Evolutionary conservation across 2,113 vertebrate species (phyloP).

Genomic region (Salvelinus alpinus): DNA sequence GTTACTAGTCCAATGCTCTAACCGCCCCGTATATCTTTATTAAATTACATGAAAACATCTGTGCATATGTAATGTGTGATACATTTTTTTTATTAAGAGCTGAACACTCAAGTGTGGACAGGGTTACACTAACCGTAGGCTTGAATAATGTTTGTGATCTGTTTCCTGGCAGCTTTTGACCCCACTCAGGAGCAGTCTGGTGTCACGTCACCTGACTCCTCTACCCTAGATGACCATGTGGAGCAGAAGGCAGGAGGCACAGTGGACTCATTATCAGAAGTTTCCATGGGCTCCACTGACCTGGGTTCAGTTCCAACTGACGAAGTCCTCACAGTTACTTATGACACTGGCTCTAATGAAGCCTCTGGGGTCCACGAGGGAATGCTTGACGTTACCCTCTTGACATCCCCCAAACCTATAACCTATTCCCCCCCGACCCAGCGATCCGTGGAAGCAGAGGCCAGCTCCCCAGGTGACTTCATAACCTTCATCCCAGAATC

Average conservation of each 20-base stretch:
- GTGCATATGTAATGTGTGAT: background rate
- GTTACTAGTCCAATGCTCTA: too few species aligned
- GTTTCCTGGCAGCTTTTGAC: conserved; percentile 46
- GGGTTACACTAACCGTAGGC: background rate
- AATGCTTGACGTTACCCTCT: conserved; percentile 18
- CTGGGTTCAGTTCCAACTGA: conserved; percentile 11
- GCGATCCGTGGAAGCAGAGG: conserved; percentile 32
- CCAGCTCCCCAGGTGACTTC: conserved; percentile 26
- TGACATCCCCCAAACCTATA: conserved; percentile 29
- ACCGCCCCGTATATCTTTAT: background rate
- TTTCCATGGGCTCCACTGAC: conserved; percentile 13
- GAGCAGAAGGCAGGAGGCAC: conserved; percentile 32
- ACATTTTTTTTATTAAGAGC: background rate
- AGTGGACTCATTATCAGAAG: conserved; percentile 18
- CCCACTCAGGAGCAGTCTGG: conserved; percentile 28
- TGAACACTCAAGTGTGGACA: too few species aligned
- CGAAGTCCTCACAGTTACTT: conserved; percentile 18
- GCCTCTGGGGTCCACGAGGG: conserved; percentile 27
- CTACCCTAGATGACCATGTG: background rate
- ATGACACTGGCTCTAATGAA: conserved; percentile 13
- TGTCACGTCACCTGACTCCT: background rate
- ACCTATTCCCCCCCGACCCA: conserved; percentile 24
- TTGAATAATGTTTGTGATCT: background rate
- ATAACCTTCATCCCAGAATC: conserved; percentile 35
- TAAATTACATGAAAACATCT: background rate